Evolutionary conservation across 2,888 invertebrate species (phyloP).

Genomic region (Mactromeris polynyma): DNA sequence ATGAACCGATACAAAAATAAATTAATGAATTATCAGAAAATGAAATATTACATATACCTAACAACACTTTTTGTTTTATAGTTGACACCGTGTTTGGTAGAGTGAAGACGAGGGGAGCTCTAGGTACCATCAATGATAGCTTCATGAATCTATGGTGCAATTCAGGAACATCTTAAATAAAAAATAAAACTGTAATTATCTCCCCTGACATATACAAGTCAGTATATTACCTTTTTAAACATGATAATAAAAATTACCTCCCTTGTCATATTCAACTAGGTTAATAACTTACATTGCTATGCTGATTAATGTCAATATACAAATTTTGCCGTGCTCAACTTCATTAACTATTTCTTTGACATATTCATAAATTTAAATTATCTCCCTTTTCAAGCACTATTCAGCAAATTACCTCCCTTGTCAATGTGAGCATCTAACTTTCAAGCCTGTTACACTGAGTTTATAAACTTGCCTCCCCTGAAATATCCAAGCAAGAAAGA

Average conservation of each 20-base stretch:
- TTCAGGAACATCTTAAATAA: slow-evolving; percentile 75
- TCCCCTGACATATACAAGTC: background rate
- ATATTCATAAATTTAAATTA: background rate
- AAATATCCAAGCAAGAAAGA: no score
- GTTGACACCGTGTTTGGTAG: slow-evolving; percentile 75
- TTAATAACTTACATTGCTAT: background rate
- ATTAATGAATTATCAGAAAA: background rate
- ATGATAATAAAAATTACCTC: background rate
- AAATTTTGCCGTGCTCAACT: no score
- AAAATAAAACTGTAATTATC: background rate
- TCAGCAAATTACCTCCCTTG: no score
- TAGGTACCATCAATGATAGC: slow-evolving; percentile 74
- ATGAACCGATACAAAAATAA: no score
- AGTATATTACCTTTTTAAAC: background rate
- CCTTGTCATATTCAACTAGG: background rate
- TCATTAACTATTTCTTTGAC: no score
- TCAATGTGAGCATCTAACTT: no score
- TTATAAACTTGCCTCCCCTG: no score
- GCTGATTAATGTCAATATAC: no score
- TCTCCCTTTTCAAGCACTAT: background rate
- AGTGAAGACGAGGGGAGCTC: slow-evolving; percentile 77
- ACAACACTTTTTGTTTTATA: slow-evolving; percentile 71
- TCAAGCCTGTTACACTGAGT: no score
- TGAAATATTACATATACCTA: slow-evolving; percentile 56
- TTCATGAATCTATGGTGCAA: slow-evolving; percentile 78